Percentiles rank a stretch among this genome's conserved stretches.
phyloP scores from a whole-genome alignment of 35 echinoderm and acorn worm genomes.

The Acanthaster planci region DNA sequence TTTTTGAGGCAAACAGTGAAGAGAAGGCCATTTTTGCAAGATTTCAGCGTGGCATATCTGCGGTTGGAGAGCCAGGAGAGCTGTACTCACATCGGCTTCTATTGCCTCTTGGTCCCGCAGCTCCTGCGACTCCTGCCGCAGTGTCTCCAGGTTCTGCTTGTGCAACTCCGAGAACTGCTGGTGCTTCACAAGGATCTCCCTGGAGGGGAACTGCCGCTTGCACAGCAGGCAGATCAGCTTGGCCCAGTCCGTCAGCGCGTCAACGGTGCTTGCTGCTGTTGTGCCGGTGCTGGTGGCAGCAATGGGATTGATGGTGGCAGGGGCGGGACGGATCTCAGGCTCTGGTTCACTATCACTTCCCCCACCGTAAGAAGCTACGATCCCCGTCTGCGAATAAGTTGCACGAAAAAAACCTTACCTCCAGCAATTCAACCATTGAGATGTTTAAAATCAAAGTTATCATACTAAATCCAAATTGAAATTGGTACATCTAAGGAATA shows the following conservation, averaged over 20 bases:
- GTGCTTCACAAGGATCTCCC: constrained; percentile 86
- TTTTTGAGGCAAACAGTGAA: too few relatives aligned
- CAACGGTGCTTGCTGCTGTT: neutral
- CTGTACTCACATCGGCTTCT: neutral
- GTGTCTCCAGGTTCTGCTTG: constrained; percentile 80
- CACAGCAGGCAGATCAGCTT: constrained; percentile 95
- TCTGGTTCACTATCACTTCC: constrained; percentile 91
- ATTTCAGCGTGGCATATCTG: too few relatives aligned
- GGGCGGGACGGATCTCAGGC: constrained; percentile 10
- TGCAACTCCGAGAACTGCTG: constrained; percentile 93
- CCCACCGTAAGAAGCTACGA: constrained; percentile 94
- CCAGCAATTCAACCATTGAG: too few relatives aligned
- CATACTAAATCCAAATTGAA: too few relatives aligned
- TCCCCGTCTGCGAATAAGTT: constrained; percentile 23
- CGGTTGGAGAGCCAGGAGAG: too few relatives aligned
- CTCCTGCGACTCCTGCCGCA: constrained; percentile 18
- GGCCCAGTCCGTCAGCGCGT: constrained; percentile 78
- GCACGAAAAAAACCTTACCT: too few relatives aligned
- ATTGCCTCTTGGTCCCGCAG: neutral
- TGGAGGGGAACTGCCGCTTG: constrained; percentile 91
- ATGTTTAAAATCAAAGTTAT: too few relatives aligned
- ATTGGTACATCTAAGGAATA: too few relatives aligned
- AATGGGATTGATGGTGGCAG: constrained; percentile 3
- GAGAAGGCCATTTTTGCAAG: too few relatives aligned
- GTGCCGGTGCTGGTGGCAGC: neutral